Conservation (phyloP, 35 echinoderm and acorn worm species). For the Ptychodera flava region DNA sequence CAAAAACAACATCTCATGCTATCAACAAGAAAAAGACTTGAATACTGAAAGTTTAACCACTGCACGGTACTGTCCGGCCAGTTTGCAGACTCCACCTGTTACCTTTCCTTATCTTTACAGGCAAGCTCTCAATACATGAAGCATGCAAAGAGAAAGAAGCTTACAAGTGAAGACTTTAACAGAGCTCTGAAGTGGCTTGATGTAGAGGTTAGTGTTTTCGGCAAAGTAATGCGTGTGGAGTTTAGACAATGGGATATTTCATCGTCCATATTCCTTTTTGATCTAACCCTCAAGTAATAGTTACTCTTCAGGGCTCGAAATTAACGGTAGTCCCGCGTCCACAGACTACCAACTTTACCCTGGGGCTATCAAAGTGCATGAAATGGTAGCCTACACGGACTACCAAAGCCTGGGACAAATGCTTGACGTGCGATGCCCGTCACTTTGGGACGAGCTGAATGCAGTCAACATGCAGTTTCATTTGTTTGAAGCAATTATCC, state of each 20-base stretch:
- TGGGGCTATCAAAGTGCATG: too few relatives aligned
- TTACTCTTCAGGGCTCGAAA: conserved; percentile 13
- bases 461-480: too few relatives aligned
- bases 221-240: not conserved
- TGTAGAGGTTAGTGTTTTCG: conserved; percentile 56
- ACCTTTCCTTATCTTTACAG: too few relatives aligned
- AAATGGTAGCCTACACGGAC: too few relatives aligned
- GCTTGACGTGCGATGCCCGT: too few relatives aligned
- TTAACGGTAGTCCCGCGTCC: too few relatives aligned
- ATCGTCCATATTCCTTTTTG: not conserved
- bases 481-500: too few relatives aligned
- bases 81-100: too few relatives aligned
- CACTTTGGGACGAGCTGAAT: too few relatives aligned
- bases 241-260: not conserved
- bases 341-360: too few relatives aligned
- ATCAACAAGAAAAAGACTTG: not conserved
- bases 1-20: too few relatives aligned
- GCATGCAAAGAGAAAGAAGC: conserved; percentile 77
- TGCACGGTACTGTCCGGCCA: not conserved
- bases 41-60: not conserved
- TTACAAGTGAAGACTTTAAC: conserved; percentile 84
- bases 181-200: conserved; percentile 96
- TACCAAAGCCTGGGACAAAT: too few relatives aligned
- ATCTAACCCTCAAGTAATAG: not conserved
- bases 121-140: conserved; percentile 98